A percentile compares a stretch with the other conserved stretches of the same genome.
phyloP scores from a whole-genome alignment of 92 coral and sea anemone genomes.

The Phenganax subtilis region DNA sequence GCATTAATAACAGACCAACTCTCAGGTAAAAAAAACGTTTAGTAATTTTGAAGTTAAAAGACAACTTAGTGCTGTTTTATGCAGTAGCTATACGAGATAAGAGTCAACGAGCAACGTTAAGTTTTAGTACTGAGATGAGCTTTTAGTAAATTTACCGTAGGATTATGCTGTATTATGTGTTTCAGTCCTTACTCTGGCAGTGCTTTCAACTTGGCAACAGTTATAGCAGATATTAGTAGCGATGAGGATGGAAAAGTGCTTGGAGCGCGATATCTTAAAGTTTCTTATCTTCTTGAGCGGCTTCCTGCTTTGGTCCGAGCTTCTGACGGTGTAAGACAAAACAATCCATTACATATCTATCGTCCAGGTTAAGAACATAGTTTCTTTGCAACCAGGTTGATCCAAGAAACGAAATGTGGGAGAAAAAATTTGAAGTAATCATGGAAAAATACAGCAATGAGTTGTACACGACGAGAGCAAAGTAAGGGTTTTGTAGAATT shows the following conservation, averaged over 20 bases:
- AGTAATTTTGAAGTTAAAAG: conserved; percentile 33
- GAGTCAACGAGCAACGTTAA: no score
- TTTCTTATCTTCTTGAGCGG: conserved; percentile 28
- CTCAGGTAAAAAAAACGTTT: conserved; percentile 44
- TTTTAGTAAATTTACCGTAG: no score
- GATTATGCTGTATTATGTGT: neutral
- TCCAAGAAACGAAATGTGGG: conserved; percentile 55
- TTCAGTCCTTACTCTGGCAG: conserved; percentile 41
- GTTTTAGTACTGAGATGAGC: no score
- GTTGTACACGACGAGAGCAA: conserved; percentile 40
- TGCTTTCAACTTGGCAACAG: conserved; percentile 42
- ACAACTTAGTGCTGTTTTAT: neutral
- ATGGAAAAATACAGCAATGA: conserved; percentile 46
- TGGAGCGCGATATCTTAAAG: conserved; percentile 29
- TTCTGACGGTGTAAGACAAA: neutral
- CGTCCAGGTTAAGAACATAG: no score
- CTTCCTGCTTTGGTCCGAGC: conserved; percentile 15
- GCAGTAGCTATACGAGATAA: neutral
- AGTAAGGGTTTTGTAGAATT: conserved; percentile 29
- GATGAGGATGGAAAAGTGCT: conserved; percentile 32
- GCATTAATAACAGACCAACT: conserved; percentile 56
- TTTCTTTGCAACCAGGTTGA: conserved; percentile 49
- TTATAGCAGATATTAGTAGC: conserved; percentile 59
- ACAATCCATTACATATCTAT: no score
- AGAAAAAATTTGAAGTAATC: conserved; percentile 44